Evolutionary conservation across 2,113 vertebrate species (phyloP).

Genomic region (Sisor rabdophorus): DNA sequence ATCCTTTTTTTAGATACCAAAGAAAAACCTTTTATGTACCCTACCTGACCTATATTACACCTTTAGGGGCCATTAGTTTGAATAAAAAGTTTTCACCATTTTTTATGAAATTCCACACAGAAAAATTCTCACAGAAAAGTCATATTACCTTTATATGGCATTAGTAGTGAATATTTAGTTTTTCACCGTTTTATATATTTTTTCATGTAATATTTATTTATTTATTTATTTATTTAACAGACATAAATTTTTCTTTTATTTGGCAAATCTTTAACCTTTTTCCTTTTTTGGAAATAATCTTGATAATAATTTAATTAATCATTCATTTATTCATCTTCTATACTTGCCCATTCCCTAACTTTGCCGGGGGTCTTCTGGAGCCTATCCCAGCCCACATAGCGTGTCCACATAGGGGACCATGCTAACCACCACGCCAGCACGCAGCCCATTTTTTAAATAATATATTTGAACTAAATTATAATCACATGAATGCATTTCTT

Average conservation of each 20-base stretch:
- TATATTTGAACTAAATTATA: too few relatives aligned
- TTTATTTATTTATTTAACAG: background rate
- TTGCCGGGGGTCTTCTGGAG: too few relatives aligned
- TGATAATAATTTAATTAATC: too few relatives aligned
- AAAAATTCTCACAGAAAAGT: background rate
- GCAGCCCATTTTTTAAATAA: too few relatives aligned
- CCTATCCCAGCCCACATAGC: too few relatives aligned
- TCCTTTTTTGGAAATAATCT: too few relatives aligned
- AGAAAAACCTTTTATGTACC: slow-evolving; percentile 5
- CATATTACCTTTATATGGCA: background rate
- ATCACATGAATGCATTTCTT: background rate
- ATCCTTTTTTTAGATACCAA: slow-evolving; percentile 23
- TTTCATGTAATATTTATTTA: background rate
- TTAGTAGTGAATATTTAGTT: background rate
- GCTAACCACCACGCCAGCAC: too few relatives aligned
- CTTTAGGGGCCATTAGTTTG: background rate
- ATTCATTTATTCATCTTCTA: too few relatives aligned
- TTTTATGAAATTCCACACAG: too few relatives aligned
- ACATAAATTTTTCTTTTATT: background rate
- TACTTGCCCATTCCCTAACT: too few relatives aligned
- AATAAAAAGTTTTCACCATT: background rate
- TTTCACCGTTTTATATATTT: background rate
- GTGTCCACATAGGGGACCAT: too few relatives aligned
- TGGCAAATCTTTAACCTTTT: background rate
- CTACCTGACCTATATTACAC: background rate